Evolutionary conservation across 2,113 vertebrate species (phyloP).

Genomic region (Grus americana): DNA sequence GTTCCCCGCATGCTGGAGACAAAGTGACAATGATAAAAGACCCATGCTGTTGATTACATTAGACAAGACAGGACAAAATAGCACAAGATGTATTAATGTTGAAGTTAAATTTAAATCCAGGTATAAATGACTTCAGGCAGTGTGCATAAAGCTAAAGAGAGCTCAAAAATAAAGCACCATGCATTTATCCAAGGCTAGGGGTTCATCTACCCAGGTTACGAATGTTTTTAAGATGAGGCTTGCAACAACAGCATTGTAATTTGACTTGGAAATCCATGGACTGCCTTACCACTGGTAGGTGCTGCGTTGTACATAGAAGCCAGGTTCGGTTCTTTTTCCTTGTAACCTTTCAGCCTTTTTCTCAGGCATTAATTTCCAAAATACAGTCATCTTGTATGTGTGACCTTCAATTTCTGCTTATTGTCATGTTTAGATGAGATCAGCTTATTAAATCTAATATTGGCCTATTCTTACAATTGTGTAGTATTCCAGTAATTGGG

Average conservation of each 20-base stretch:
- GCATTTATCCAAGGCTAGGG: background rate
- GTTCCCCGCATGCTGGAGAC: background rate
- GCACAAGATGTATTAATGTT: slow-evolving; percentile 63
- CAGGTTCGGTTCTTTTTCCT: background rate
- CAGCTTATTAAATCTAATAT: background rate
- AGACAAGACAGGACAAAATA: slow-evolving; percentile 68
- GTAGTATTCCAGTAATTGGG: background rate
- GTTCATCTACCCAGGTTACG: background rate
- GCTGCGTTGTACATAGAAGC: background rate
- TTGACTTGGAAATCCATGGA: background rate
- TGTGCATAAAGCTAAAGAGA: background rate
- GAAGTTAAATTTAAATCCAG: slow-evolving; percentile 65
- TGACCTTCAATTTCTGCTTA: background rate
- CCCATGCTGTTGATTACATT: slow-evolving; percentile 52
- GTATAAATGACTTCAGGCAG: slow-evolving; percentile 1
- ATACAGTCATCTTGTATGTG: background rate
- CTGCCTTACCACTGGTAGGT: background rate
- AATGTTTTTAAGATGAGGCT: background rate
- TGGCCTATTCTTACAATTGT: background rate
- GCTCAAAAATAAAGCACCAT: background rate
- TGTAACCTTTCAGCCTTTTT: background rate
- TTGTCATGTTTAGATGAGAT: background rate
- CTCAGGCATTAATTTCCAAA: background rate
- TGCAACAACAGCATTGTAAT: background rate
- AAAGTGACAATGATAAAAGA: slow-evolving; percentile 72